Evolutionary conservation across 2,797 vertebrate genomes (phyloP).

Genomic region (Halcyon smyrnensis): DNA sequence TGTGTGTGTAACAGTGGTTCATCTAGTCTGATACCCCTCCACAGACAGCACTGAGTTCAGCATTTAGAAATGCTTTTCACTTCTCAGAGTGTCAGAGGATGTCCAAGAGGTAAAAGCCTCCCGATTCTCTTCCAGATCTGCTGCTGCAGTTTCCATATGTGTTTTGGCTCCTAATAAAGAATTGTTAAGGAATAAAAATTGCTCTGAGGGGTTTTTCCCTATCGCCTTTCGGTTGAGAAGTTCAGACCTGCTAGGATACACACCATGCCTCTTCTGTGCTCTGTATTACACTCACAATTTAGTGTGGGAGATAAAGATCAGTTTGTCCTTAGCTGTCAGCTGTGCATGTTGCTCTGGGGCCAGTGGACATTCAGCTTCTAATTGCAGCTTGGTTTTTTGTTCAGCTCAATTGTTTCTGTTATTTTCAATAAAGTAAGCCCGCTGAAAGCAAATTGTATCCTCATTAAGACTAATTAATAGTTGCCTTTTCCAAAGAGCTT

Average conservation of each 20-base stretch:
- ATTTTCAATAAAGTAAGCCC: slow-evolving; percentile 6
- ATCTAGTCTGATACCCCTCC: neutral
- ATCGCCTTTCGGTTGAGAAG: neutral
- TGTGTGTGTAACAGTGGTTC: neutral
- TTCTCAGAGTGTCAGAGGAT: neutral
- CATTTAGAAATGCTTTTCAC: neutral
- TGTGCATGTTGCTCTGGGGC: neutral
- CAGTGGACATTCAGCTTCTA: slow-evolving; percentile 23
- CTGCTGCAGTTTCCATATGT: neutral
- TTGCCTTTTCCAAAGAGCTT: slow-evolving; percentile 33
- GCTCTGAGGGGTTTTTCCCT: neutral
- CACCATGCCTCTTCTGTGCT: neutral
- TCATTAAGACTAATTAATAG: slow-evolving; percentile 53
- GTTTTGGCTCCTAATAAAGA: neutral
- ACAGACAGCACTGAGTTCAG: neutral
- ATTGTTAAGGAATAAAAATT: neutral
- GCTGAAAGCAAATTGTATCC: slow-evolving; percentile 32
- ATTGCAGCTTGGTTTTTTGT: slow-evolving; percentile 32
- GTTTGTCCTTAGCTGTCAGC: neutral
- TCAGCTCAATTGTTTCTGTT: slow-evolving; percentile 16
- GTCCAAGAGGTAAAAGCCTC: neutral
- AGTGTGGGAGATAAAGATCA: neutral
- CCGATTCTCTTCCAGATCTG: neutral
- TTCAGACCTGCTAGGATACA: neutral
- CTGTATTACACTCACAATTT: neutral